These are phyloP conservation scores for Steatocranus sp. DNA, from an alignment of 2,797 vertebrate species.

Conservation along the genomic window DNA sequence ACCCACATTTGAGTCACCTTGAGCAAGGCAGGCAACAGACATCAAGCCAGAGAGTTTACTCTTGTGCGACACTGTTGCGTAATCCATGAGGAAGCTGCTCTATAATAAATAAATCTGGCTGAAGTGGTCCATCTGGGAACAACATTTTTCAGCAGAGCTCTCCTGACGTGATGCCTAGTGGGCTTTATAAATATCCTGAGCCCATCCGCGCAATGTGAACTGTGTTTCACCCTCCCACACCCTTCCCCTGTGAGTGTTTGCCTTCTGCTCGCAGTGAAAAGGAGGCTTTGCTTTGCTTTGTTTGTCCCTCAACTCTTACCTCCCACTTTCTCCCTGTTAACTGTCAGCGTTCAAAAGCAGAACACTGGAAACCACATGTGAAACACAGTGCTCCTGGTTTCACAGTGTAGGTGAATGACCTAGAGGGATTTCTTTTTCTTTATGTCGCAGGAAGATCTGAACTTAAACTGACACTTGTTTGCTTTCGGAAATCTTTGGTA, in stretches of 20 bases:
- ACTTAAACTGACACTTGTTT: neutral
- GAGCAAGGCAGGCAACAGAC: slow-evolving; percentile 50
- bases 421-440: slow-evolving; percentile 24
- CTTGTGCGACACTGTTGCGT: slow-evolving; percentile 57
- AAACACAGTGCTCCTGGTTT: slow-evolving; percentile 59
- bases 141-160: slow-evolving; percentile 63
- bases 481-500: neutral
- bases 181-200: slow-evolving; percentile 75
- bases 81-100: slow-evolving; percentile 63
- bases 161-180: slow-evolving; percentile 71
- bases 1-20: slow-evolving; percentile 72
- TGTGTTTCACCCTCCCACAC: slow-evolving; percentile 75
- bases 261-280: slow-evolving; percentile 73
- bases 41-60: slow-evolving; percentile 47
- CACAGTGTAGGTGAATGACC: slow-evolving; percentile 55
- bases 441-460: slow-evolving; percentile 17
- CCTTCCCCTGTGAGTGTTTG: slow-evolving; percentile 70
- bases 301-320: slow-evolving; percentile 70
- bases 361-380: slow-evolving; percentile 74
- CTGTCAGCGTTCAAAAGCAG: slow-evolving; percentile 67
- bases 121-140: slow-evolving; percentile 71
- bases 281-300: slow-evolving; percentile 73
- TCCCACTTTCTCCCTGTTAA: slow-evolving; percentile 72
- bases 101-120: slow-evolving; percentile 68
- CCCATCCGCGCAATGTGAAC: slow-evolving; percentile 68